A percentile compares a stretch with the other conserved stretches of the same genome.
Conservation (phyloP, 2,888 invertebrate genomes). For the Therioaphis trifolii region DNA sequence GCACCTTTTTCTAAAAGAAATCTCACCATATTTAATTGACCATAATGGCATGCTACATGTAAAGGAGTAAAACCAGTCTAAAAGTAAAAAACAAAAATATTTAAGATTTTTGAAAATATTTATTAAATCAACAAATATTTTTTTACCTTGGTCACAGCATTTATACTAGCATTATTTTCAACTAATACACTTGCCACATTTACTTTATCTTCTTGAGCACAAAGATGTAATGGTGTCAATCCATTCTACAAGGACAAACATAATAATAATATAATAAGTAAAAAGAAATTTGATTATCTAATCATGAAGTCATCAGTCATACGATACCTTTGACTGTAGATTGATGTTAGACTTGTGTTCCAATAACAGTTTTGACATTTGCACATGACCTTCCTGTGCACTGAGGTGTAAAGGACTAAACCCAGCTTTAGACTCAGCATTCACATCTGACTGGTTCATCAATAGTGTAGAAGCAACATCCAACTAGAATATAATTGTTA, state of each 20-base stretch:
- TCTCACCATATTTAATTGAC: constrained; percentile 90
- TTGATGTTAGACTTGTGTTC: constrained; percentile 90
- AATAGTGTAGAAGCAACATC: constrained; percentile 94
- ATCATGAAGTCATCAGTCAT: constrained; percentile 47
- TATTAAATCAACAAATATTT: constrained; percentile 10
- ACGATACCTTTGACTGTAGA: constrained; percentile 77
- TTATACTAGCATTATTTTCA: constrained; percentile 80
- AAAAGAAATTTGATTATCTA: constrained; percentile 48
- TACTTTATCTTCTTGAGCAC: constrained; percentile 93
- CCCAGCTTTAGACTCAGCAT: constrained; percentile 94
- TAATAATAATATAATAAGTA: constrained; percentile 44
- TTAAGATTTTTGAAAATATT: neutral
- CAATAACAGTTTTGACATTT: constrained; percentile 92
- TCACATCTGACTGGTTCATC: constrained; percentile 91
- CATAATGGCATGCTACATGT: constrained; percentile 97
- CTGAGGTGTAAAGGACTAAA: constrained; percentile 96
- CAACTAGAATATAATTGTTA: constrained; percentile 73
- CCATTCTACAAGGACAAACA: constrained; percentile 75
- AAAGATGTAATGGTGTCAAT: constrained; percentile 92
- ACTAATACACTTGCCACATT: constrained; percentile 85
- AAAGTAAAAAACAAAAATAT: constrained; percentile 27
- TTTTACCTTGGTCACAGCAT: constrained; percentile 76
- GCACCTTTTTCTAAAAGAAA: constrained; percentile 90
- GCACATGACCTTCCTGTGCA: constrained; percentile 92
- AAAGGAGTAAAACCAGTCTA: constrained; percentile 92